Conservation (phyloP, 2,888 invertebrate genomes). For the Hoplodrina blanda region DNA sequence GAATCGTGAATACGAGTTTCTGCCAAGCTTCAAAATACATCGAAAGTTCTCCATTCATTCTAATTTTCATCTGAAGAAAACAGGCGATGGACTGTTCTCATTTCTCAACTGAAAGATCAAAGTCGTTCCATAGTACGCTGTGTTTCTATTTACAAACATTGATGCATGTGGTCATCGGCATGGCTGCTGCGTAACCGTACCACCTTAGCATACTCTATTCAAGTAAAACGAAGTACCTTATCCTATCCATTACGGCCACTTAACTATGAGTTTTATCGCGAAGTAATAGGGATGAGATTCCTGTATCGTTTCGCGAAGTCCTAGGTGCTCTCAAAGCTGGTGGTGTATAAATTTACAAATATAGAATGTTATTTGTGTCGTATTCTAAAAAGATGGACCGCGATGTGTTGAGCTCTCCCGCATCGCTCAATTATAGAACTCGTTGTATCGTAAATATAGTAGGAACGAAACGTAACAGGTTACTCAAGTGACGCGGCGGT, state of each 20-base stretch:
- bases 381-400: conserved; percentile 91
- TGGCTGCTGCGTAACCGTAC: conserved; percentile 88
- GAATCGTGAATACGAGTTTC: conserved; percentile 51
- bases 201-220: conserved; percentile 85
- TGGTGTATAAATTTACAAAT: conserved; percentile 89
- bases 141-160: conserved; percentile 90
- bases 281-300: conserved; percentile 73
- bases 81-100: conserved; percentile 74
- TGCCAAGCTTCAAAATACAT: conserved; percentile 68
- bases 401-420: conserved; percentile 90
- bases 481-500: conserved; percentile 68
- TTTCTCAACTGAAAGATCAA: conserved; percentile 75
- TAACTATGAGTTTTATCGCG: conserved; percentile 69
- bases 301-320: conserved; percentile 64
- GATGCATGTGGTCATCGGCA: conserved; percentile 91
- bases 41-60: conserved; percentile 61
- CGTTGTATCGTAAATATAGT: conserved; percentile 82
- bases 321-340: conserved; percentile 82
- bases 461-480: conserved; percentile 78
- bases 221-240: conserved; percentile 77
- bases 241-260: conserved; percentile 52
- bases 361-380: conserved; percentile 91
- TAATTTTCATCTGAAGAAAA: conserved; percentile 64
- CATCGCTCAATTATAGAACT: conserved; percentile 90
- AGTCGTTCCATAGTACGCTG: conserved; percentile 78